Conservation (phyloP, 2,113 vertebrate genomes). For the Mustela nigripes region DNA sequence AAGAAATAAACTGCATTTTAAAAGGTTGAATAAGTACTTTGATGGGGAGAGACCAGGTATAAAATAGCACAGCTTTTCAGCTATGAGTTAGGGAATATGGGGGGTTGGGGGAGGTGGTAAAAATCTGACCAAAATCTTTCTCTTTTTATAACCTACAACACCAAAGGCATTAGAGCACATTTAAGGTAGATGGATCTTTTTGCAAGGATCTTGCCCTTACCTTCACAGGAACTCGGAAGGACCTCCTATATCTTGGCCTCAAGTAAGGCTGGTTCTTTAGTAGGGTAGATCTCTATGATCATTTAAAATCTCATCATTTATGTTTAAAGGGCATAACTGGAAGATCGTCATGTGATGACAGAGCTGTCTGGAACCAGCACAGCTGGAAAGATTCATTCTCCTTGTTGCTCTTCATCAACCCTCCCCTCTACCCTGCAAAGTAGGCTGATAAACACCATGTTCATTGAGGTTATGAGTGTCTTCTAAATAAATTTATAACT, state of each 20-base stretch:
- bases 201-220: neutral
- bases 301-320: neutral
- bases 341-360: neutral
- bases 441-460: neutral
- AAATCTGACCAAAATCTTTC: neutral
- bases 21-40: neutral
- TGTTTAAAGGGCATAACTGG: neutral
- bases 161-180: neutral
- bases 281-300: neutral
- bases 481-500: constrained; percentile 1
- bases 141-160: neutral
- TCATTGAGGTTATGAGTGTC: neutral
- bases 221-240: neutral
- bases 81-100: neutral
- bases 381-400: neutral
- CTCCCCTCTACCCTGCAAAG: too few species aligned
- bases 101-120: accelerated
- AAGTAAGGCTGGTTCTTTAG: neutral
- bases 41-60: neutral
- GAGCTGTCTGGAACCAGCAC: neutral
- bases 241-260: neutral
- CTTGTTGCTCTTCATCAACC: neutral
- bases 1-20: neutral
- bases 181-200: neutral
- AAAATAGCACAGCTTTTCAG: neutral